Conservation (phyloP, 2,797 vertebrate genomes). For the Argyrosomus regius region DNA sequence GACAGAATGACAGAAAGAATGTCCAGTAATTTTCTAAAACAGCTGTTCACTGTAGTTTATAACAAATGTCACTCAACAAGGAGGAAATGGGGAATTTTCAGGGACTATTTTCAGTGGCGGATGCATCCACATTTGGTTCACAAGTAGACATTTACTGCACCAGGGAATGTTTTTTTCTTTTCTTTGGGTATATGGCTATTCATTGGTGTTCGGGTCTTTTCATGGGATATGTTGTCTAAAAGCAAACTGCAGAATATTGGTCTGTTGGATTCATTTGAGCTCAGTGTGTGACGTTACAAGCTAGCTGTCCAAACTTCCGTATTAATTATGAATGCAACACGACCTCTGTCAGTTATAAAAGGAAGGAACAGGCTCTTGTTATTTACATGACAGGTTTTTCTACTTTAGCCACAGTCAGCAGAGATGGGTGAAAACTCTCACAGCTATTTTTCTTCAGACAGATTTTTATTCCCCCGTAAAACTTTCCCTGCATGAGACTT, state of each 20-base stretch:
- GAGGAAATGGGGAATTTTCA: no score
- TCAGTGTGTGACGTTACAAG: not conserved
- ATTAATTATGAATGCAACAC: not conserved
- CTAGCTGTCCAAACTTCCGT: not conserved
- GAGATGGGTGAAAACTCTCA: not conserved
- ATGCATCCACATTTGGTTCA: no score
- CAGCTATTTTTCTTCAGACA: not conserved
- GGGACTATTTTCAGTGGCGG: no score
- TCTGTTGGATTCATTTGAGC: not conserved
- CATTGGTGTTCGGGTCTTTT: not conserved
- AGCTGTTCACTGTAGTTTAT: no score
- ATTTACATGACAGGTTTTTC: no score
- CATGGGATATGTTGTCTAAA: not conserved
- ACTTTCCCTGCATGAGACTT: slow-evolving; percentile 30
- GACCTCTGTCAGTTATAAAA: not conserved
- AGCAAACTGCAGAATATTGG: not conserved
- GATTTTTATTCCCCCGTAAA: not conserved
- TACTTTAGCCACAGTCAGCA: not conserved
- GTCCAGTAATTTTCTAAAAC: no score
- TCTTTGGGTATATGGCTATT: not conserved
- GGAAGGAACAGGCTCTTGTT: not conserved
- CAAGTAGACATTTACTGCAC: no score
- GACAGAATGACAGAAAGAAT: no score
- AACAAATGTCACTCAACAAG: no score
- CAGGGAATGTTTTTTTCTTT: no score